A percentile compares a stretch with the other conserved stretches of the same genome.
Conservation (phyloP, 2,797 vertebrate genomes). For the Paratrypauchen microcephalus region DNA sequence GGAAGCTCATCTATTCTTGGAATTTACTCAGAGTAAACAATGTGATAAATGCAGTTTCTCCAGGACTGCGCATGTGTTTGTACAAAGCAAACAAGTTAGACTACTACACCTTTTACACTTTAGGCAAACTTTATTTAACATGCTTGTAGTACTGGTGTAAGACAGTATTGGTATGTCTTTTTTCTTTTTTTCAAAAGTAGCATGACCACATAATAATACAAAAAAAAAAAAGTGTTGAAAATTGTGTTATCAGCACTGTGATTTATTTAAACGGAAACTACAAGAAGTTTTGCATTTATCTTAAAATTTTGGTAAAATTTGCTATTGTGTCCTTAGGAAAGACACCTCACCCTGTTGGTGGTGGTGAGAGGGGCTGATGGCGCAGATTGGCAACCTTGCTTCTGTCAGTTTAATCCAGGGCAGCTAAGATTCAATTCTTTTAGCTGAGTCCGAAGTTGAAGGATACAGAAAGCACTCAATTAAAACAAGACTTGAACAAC, state of each 20-base stretch:
- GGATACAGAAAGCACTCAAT: no score
- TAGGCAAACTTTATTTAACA: constrained; percentile 10
- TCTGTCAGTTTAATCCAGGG: no score
- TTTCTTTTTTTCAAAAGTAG: neutral
- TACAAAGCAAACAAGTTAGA: constrained; percentile 25
- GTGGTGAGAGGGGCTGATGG: no score
- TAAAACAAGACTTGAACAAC: no score
- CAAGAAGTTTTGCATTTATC: no score
- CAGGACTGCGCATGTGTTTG: neutral
- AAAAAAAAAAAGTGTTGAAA: no score
- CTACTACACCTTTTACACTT: constrained; percentile 16
- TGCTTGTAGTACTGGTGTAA: neutral
- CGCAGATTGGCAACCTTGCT: no score
- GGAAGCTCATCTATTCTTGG: constrained; percentile 6
- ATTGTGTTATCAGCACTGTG: no score
- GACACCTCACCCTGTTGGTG: no score
- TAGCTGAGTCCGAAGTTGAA: neutral
- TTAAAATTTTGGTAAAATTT: no score
- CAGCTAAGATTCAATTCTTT: neutral
- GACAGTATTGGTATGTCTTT: neutral
- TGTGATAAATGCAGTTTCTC: constrained; percentile 14
- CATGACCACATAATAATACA: neutral
- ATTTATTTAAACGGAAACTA: no score
- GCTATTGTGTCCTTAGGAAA: no score
- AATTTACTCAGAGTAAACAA: constrained; percentile 27